These are phyloP conservation scores for Fregata magnificens DNA, from an alignment of 2,113 vertebrate genomes.

Conservation along the genomic window DNA sequence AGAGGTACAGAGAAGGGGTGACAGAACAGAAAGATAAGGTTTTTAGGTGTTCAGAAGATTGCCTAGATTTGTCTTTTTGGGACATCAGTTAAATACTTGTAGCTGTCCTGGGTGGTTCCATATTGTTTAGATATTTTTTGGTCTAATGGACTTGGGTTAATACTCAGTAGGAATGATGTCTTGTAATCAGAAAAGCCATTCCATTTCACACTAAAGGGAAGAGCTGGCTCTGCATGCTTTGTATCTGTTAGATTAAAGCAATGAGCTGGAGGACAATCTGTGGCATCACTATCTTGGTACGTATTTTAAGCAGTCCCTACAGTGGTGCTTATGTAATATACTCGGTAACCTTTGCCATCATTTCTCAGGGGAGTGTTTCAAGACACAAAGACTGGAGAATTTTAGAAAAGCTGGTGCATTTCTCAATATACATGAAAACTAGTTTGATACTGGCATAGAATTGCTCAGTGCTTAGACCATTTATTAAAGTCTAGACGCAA, in stretches of 20 bases:
- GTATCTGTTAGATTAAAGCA: not conserved
- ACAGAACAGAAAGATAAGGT: not conserved
- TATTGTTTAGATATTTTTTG: not conserved
- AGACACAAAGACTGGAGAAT: not conserved
- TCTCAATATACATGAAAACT: conserved; percentile 62
- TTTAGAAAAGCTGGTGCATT: conserved; percentile 43
- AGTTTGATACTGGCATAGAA: conserved; percentile 78
- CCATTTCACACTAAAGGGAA: not conserved
- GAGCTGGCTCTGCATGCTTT: not conserved
- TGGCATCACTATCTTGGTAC: not conserved
- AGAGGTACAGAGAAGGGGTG: not conserved
- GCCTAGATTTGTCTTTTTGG: not conserved
- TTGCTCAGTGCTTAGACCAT: conserved; percentile 83
- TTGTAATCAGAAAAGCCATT: not conserved
- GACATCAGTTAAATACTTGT: not conserved
- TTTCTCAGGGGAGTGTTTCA: not conserved
- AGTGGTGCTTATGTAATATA: not conserved
- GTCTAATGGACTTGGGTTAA: not conserved
- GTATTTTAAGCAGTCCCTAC: not conserved
- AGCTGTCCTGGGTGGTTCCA: not conserved
- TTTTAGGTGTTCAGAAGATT: not conserved
- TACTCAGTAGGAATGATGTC: not conserved
- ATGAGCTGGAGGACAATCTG: not conserved
- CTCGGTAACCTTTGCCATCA: not conserved
- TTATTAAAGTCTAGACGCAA: conserved; percentile 99